Evolutionary conservation across 2,113 vertebrate species (phyloP).

Genomic region (Salminus brasiliensis): DNA sequence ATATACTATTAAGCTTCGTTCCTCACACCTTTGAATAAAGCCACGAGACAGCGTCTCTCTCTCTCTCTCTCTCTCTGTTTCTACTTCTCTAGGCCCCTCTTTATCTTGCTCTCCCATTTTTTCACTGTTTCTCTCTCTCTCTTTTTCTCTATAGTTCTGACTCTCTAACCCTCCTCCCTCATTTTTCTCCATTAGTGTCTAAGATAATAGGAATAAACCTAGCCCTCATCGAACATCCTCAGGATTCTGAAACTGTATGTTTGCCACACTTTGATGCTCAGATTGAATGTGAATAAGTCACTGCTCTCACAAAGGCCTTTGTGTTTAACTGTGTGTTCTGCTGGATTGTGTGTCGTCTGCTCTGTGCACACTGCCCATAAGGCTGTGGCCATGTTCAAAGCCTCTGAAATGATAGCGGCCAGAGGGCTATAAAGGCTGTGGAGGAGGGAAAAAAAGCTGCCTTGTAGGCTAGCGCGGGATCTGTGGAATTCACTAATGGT

Average conservation of each 20-base stretch:
- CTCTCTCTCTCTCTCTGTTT: too few relatives aligned
- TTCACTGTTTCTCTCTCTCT: too few relatives aligned
- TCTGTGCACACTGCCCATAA: not conserved
- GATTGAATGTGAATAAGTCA: not conserved
- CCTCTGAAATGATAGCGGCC: slow-evolving; percentile 36
- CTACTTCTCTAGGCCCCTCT: too few relatives aligned
- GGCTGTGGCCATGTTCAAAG: slow-evolving; percentile 19
- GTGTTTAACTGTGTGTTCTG: not conserved
- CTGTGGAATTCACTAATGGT: slow-evolving; percentile 81
- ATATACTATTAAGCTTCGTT: slow-evolving; percentile 75
- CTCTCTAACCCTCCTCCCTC: slow-evolving; percentile 24
- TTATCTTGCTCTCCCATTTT: too few relatives aligned
- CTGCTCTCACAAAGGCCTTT: not conserved
- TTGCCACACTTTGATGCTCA: too few relatives aligned
- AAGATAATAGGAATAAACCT: too few relatives aligned
- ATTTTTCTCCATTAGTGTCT: too few relatives aligned
- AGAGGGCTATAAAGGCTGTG: slow-evolving; percentile 32
- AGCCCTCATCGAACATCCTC: not conserved
- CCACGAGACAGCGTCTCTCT: too few relatives aligned
- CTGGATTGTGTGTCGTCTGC: not conserved
- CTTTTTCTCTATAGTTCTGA: slow-evolving; percentile 45
- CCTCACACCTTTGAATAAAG: too few relatives aligned
- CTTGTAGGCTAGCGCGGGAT: slow-evolving; percentile 70
- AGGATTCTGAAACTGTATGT: not conserved
- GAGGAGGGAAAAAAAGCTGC: slow-evolving; percentile 59